A percentile compares a stretch with the other conserved stretches of the same genome.
These are phyloP conservation scores for Onchidella celtica DNA, from an alignment of 2,888 invertebrate species.

Conservation along the genomic window DNA sequence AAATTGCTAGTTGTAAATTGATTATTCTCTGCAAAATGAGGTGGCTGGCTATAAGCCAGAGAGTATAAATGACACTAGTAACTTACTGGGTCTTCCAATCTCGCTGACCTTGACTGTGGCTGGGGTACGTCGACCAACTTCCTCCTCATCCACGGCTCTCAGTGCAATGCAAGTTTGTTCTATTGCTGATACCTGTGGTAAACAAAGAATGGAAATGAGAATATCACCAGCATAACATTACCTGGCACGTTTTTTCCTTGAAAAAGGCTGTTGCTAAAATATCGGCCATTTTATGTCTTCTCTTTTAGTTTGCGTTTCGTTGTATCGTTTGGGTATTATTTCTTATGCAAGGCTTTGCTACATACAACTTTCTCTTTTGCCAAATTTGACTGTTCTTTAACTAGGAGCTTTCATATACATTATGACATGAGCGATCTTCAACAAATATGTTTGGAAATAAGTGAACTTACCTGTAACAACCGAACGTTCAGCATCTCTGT, in stretches of 20 bases:
- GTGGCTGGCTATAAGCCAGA: too few species aligned
- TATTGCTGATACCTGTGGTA: background rate
- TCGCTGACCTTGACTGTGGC: conserved; percentile 11
- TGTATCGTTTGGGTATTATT: too few species aligned
- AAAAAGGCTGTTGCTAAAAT: too few species aligned
- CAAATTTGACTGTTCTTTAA: background rate
- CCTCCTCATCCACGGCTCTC: conserved; percentile 30
- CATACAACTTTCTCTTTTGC: background rate
- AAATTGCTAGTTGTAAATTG: too few species aligned
- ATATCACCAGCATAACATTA: too few species aligned
- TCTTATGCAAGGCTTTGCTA: too few species aligned
- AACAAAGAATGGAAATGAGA: background rate
- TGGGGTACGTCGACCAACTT: conserved; percentile 1
- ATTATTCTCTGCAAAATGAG: too few species aligned
- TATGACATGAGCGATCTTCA: background rate
- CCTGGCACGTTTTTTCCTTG: too few species aligned
- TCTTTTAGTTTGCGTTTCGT: too few species aligned
- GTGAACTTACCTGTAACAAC: background rate
- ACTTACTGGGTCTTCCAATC: conserved; percentile 18
- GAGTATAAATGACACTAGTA: too few species aligned
- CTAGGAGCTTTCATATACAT: too few species aligned
- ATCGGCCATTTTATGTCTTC: too few species aligned
- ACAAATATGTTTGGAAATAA: background rate
- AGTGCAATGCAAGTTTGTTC: conserved; percentile 11
- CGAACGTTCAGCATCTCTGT: background rate